Evolutionary conservation across 2,888 invertebrate genomes (phyloP).

Genomic region (Flexamia atlantica): DNA sequence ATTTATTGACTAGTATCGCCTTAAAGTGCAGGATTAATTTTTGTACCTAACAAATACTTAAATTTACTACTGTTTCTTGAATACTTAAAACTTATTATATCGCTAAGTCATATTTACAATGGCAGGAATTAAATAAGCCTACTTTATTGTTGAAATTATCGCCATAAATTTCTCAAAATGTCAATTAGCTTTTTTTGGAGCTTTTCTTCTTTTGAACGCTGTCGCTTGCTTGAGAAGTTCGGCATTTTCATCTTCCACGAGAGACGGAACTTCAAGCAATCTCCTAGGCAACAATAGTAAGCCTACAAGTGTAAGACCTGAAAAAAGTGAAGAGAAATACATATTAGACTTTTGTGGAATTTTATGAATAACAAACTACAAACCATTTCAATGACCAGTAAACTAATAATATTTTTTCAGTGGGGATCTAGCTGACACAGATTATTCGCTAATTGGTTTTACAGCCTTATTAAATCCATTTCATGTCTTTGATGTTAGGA

Average conservation of each 20-base stretch:
- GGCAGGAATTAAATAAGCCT: constrained; percentile 21
- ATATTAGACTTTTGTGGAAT: too few species aligned
- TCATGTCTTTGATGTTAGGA: neutral
- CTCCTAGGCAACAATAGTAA: constrained; percentile 83
- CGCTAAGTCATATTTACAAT: neutral
- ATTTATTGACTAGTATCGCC: too few species aligned
- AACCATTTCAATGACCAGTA: neutral
- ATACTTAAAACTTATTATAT: too few species aligned
- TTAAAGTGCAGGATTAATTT: too few species aligned
- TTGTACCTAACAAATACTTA: too few species aligned
- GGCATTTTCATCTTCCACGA: constrained; percentile 83
- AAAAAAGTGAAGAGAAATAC: neutral
- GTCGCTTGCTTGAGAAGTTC: constrained; percentile 83
- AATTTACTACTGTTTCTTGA: too few species aligned
- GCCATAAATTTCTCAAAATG: constrained; percentile 28
- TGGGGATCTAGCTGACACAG: neutral
- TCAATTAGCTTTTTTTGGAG: constrained; percentile 63
- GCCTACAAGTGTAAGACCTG: constrained; percentile 83
- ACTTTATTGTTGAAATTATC: constrained; percentile 20
- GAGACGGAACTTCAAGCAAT: constrained; percentile 81
- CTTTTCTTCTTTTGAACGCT: constrained; percentile 78
- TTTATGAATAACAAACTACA: too few species aligned
- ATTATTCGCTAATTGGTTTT: neutral
- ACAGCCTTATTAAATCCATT: neutral
- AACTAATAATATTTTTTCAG: neutral